These are phyloP conservation scores for Calephelis perditalis DNA, from an alignment of 2,888 invertebrate species.

Conservation along the genomic window DNA sequence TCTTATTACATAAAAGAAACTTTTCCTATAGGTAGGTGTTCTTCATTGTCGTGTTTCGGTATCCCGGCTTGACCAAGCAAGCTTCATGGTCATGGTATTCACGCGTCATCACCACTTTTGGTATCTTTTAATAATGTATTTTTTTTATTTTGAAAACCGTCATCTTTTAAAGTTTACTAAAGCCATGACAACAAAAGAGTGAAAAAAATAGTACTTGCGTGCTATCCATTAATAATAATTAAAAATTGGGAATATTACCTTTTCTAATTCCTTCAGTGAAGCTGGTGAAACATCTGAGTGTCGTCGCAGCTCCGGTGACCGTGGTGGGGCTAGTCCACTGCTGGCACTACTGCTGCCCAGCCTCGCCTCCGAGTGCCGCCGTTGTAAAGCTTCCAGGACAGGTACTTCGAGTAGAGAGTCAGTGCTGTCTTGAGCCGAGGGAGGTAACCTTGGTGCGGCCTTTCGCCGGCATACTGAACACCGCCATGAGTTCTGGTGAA, in stretches of 20 bases:
- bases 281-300: slow-evolving; percentile 94
- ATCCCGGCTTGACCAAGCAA: too few relatives aligned
- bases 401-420: slow-evolving; percentile 90
- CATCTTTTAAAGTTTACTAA: too few relatives aligned
- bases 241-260: slow-evolving; percentile 72
- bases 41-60: too few relatives aligned
- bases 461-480: slow-evolving; percentile 93
- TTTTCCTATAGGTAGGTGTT: too few relatives aligned
- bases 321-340: slow-evolving; percentile 87
- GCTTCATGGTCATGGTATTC: too few relatives aligned
- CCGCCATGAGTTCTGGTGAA: slow-evolving; percentile 85
- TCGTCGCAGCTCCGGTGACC: slow-evolving; percentile 88
- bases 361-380: slow-evolving; percentile 87
- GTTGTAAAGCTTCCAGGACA: slow-evolving; percentile 85
- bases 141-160: too few relatives aligned
- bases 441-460: slow-evolving; percentile 85
- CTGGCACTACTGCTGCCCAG: slow-evolving; percentile 71
- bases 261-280: slow-evolving; percentile 91
- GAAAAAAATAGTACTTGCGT: too few relatives aligned
- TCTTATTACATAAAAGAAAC: too few relatives aligned
- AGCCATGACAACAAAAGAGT: too few relatives aligned
- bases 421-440: slow-evolving; percentile 89
- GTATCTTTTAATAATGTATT: too few relatives aligned
- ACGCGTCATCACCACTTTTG: too few relatives aligned
- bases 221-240: too few relatives aligned